Evolutionary conservation across 2,888 invertebrate genomes (phyloP), one percentile per base, ranked within the genome.

Genomic region (Napeogenes sylphis): DNA sequence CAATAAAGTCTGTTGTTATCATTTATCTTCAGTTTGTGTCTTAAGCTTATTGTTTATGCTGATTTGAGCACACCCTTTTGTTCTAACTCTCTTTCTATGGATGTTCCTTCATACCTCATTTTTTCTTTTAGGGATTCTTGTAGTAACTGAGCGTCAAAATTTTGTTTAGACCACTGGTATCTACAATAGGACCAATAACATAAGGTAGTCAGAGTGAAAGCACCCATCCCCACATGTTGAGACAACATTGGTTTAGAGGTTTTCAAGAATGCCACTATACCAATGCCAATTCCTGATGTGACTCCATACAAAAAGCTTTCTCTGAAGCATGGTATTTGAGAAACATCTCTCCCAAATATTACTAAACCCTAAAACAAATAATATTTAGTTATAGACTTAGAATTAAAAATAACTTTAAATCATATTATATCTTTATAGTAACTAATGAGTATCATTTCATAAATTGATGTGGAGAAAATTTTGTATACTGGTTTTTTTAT

Each of bases 281-380:
- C 96, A 66, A 88, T 79, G 4, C 91, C 93, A 33, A 96, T 74
- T 57, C 96, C 96, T 55, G 94, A 91, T 58, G 92, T 83, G 59
- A 96, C 92, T 10, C 96, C 96, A 81, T 94, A 94, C 0, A 96
- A 78, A 75, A 95, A 94, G 78, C 95, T 95, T 74, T 93, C 93
- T 67, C 95, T 92, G 80, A 96, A 96, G 82, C 97, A 97, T 0
- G 96, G 96, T 65, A 96, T 94, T 84, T 94, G 92, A 0, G 94
- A 87, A 32, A 96, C 79, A 82, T 96, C 94, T 71, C 93, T 90
- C 10, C 95, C 95, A 80, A 95, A 95, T 58, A 95, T 71, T 12
- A 91, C 78, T 5, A 94, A 70, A 45, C 92, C 86, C 93, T 94
- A 82, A 58, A 84, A 85, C 51, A 38, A 55, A 45, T 45, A 13